These are phyloP conservation scores for Tolypeutes matacus DNA, from an alignment of 2,797 vertebrate species.

Conservation along the genomic window DNA sequence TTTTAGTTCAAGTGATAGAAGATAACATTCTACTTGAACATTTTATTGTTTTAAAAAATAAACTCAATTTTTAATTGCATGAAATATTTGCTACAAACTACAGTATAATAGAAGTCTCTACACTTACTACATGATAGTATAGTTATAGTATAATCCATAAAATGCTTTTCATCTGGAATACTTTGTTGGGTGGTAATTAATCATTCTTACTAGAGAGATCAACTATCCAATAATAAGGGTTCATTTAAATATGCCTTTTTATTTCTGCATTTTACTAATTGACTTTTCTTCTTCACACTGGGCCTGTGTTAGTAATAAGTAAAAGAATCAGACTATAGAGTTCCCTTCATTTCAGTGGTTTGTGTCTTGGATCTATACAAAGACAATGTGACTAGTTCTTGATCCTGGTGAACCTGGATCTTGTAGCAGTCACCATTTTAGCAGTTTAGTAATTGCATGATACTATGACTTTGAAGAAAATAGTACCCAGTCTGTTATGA, in stretches of 20 bases:
- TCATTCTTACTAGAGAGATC: background rate
- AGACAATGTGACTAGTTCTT: slow-evolving; percentile 42
- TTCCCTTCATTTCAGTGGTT: background rate
- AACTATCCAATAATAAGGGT: slow-evolving; percentile 2
- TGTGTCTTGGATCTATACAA: slow-evolving; percentile 4
- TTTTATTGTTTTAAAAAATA: slow-evolving; percentile 33
- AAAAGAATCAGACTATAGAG: background rate
- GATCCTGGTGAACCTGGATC: background rate
- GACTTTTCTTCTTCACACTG: slow-evolving; percentile 15
- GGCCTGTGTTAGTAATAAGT: slow-evolving; percentile 7
- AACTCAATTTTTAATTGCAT: slow-evolving; percentile 57
- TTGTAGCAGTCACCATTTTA: background rate
- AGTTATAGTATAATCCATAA: slow-evolving; percentile 10
- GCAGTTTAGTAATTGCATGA: background rate
- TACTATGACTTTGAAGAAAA: slow-evolving; percentile 30
- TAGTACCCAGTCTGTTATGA: background rate
- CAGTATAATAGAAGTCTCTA: slow-evolving; percentile 36
- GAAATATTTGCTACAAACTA: slow-evolving; percentile 46
- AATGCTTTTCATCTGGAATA: slow-evolving; percentile 32
- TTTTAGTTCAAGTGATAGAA: slow-evolving; percentile 43
- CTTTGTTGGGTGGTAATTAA: background rate
- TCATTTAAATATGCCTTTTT: background rate
- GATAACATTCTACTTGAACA: slow-evolving; percentile 34
- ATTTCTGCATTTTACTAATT: slow-evolving; percentile 41
- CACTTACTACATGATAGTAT: background rate